phyloP scores from a whole-genome alignment of 2,113 vertebrate species.

The Chitala chitala region DNA sequence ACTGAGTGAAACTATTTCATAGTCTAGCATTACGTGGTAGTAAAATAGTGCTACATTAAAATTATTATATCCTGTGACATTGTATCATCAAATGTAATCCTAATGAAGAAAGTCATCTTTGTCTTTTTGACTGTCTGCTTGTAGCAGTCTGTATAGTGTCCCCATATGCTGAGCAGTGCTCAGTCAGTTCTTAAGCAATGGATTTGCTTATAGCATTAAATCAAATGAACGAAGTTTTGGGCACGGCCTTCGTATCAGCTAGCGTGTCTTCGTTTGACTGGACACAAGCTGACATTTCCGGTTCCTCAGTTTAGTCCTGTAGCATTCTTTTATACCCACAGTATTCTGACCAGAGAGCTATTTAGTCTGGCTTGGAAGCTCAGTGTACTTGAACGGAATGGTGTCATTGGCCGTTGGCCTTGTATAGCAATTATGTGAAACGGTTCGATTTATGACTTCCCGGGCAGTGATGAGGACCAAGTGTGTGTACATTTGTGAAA shows the following conservation, averaged over 20 bases:
- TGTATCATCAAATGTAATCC: too few species aligned
- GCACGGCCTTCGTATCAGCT: background rate
- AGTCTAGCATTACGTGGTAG: background rate
- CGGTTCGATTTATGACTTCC: constrained; percentile 26
- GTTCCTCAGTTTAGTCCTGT: background rate
- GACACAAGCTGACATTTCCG: background rate
- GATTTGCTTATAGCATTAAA: background rate
- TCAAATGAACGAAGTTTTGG: background rate
- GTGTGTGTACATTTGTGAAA: constrained; percentile 1
- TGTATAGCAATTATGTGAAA: constrained; percentile 19
- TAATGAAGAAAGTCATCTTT: background rate
- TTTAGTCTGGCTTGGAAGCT: constrained; percentile 10
- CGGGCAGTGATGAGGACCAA: constrained; percentile 7
- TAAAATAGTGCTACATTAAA: background rate
- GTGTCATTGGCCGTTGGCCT: constrained; percentile 15
- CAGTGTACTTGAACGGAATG: background rate
- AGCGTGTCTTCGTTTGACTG: background rate
- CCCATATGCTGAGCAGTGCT: background rate
- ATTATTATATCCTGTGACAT: too few species aligned
- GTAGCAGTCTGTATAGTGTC: background rate
- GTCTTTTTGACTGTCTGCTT: background rate
- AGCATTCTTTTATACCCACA: background rate
- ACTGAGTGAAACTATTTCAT: background rate
- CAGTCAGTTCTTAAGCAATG: background rate
- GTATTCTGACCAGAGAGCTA: background rate